Evolutionary conservation across 2,797 vertebrate species (phyloP).

Genomic region (Carcharodon carcharias): DNA sequence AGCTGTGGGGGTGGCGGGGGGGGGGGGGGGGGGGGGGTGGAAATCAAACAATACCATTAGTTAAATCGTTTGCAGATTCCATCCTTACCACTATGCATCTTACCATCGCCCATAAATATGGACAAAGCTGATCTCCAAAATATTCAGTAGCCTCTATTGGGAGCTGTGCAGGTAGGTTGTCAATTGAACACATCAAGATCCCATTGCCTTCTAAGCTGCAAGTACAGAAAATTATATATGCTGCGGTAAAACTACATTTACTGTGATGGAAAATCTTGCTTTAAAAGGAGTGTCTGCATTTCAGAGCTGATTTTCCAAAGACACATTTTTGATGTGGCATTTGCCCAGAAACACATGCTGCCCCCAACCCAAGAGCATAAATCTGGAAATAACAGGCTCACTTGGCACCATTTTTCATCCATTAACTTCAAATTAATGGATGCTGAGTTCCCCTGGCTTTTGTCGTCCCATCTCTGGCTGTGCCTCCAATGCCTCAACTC

Average conservation of each 20-base stretch:
- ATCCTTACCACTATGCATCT: constrained; percentile 48
- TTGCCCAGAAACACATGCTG: background rate
- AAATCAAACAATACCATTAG: background rate
- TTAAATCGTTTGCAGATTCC: background rate
- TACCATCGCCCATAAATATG: constrained; percentile 97
- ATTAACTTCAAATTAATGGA: background rate
- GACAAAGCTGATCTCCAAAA: constrained; percentile 88
- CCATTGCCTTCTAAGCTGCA: constrained; percentile 85
- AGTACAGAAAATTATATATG: constrained; percentile 36
- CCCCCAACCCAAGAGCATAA: background rate
- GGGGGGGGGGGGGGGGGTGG: background rate
- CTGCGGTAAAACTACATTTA: background rate
- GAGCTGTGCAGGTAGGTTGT: constrained; percentile 92
- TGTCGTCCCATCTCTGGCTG: background rate
- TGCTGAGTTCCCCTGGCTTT: background rate
- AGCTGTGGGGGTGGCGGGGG: background rate
- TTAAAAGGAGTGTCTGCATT: background rate
- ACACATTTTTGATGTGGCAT: background rate
- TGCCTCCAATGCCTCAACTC: background rate
- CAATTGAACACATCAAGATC: constrained; percentile 97
- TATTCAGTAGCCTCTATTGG: constrained; percentile 93
- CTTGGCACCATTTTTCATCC: background rate
- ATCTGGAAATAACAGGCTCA: background rate
- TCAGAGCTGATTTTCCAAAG: background rate
- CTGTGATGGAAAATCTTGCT: background rate